phyloP scores from a whole-genome alignment of 2,797 vertebrate genomes.

The Neostethus bicornis region DNA sequence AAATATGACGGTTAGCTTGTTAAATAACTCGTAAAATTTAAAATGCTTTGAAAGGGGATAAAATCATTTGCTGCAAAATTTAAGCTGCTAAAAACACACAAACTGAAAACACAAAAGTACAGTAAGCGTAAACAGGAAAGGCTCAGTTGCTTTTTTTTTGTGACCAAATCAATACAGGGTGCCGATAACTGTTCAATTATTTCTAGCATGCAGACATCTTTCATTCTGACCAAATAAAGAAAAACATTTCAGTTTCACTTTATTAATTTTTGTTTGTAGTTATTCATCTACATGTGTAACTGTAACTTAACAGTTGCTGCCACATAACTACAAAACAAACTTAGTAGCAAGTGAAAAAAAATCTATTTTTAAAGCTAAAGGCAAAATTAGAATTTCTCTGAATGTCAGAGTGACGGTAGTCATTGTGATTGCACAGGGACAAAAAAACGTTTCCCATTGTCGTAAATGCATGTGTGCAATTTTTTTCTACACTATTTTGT shows the following conservation, averaged over 20 bases:
- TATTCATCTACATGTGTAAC: no score
- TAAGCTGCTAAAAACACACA: background rate
- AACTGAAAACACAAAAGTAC: background rate
- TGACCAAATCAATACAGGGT: background rate
- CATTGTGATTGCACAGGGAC: no score
- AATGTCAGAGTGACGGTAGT: no score
- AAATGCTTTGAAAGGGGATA: background rate
- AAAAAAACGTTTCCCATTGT: no score
- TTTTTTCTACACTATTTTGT: background rate
- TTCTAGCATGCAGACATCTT: no score
- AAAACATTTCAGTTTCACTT: conserved; percentile 24
- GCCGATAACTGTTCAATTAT: background rate
- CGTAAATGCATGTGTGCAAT: no score
- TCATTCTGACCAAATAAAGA: conserved; percentile 1
- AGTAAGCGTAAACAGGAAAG: background rate
- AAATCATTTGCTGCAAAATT: background rate
- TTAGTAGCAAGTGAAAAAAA: background rate
- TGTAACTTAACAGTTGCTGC: background rate
- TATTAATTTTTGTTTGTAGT: no score
- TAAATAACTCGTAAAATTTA: background rate
- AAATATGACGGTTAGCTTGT: background rate
- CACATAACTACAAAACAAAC: background rate
- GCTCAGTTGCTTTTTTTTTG: background rate
- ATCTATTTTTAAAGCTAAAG: no score
- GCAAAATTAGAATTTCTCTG: no score